Base-by-base conservation (phyloP, 2,113 vertebrate species). In the Actinemys pallida region DNA sequence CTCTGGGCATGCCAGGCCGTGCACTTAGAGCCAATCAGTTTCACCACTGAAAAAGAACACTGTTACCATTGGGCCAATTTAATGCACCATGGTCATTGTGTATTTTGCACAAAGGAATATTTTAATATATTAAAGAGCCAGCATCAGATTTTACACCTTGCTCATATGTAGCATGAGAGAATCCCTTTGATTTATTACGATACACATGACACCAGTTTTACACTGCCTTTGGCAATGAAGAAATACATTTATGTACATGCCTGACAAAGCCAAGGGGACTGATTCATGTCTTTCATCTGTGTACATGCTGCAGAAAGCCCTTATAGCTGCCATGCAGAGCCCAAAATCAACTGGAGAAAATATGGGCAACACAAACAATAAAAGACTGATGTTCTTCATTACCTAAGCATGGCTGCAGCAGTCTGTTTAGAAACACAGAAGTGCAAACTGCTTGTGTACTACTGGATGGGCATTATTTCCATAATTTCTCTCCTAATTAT, bases 321-420 rank as follows among this genome's bases (percentile, higher is more conserved):
- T 62, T 83, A 35, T 76, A 94, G 94, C 50, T 92, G 39, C 90
- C 87, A 91, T 0, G 9, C 72, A 95, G 75, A 93, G 56, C 78
- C 75, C 84, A 85, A 96, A 95, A 92, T 54, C 94, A 95, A 90
- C 86, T 84, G 88, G 65, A 88, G 94, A 75, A 31, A 84, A 95
- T 80, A 90, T 3, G 12, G 4, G 84, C 42, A 94, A 83, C 52
- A 83, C 84, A 94, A 94, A 89, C 52, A 92, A 42, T 6, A 14
- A 10, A n/a, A 89, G 50, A 89, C 82, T 69, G 65, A 87, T 11
- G 85, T 59, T 86, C 50, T 87, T 89, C 75, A 81, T 31, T 83
- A 54, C 5, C 57, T 78, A 47, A 72, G 12, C 13, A 13, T 47
- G 75, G 45, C 42, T 47, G 0, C 5, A 91, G 56, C 57, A 75